Conservation (phyloP, 2,888 invertebrate species). For the Orchesellides sinensis region DNA sequence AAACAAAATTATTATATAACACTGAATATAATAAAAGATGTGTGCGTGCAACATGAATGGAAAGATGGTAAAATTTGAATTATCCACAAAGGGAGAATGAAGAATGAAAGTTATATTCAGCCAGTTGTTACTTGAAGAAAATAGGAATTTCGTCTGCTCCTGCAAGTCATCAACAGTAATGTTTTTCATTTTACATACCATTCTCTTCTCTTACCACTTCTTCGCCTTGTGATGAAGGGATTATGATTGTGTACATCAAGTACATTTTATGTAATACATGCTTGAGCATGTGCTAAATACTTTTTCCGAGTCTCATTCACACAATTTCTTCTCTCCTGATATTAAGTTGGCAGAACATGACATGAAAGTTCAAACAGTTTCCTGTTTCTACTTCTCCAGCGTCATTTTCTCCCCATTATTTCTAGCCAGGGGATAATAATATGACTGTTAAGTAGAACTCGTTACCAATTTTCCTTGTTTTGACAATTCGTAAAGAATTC, state of each 20-base stretch:
- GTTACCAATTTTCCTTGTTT: too few species aligned
- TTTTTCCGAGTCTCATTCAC: not conserved
- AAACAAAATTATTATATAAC: not conserved
- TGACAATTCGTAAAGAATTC: too few species aligned
- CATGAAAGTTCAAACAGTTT: constrained; percentile 39
- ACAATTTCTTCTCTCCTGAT: not conserved
- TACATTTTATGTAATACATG: too few species aligned
- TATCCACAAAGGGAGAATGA: constrained; percentile 22
- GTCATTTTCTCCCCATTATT: constrained; percentile 7
- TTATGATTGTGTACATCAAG: too few species aligned
- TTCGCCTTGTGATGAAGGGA: too few species aligned
- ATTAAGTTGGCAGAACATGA: constrained; percentile 30
- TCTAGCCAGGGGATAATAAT: not conserved
- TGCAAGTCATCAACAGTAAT: not conserved
- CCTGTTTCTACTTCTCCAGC: not conserved
- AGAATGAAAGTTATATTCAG: constrained; percentile 5
- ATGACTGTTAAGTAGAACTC: not conserved
- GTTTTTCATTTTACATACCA: not conserved
- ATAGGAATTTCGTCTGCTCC: not conserved
- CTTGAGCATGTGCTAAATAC: not conserved
- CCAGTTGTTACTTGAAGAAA: constrained; percentile 6
- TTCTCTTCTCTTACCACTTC: not conserved
- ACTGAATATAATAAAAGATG: not conserved
- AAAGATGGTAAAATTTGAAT: constrained; percentile 10
- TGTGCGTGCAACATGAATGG: too few species aligned